Evolutionary conservation across 23 tunicate genomes (phyloP).

Genomic region (Trididemnum clinides): DNA sequence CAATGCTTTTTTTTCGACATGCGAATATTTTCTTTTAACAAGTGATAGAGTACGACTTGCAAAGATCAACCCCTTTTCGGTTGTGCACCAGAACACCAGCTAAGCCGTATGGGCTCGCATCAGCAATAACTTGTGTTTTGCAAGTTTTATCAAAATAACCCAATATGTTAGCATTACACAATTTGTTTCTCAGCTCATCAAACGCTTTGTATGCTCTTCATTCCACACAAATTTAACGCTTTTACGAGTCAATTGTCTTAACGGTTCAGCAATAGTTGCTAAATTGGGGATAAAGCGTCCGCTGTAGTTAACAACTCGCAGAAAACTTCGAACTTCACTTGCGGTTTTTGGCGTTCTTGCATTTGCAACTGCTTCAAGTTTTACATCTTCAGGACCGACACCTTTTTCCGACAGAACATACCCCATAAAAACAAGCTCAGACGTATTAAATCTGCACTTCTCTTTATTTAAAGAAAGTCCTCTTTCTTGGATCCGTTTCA

Average conservation of each 20-base stretch:
- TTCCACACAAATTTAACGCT: not conserved
- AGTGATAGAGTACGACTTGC: constrained; percentile 13
- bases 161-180: not conserved
- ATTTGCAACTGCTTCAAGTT: not conserved
- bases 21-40: not conserved
- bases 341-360: not conserved
- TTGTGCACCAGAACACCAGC: not conserved
- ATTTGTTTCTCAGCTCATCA: too few relatives aligned
- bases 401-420: not conserved
- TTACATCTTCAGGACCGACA: not conserved
- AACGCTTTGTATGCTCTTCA: too few relatives aligned
- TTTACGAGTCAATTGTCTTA: not conserved
- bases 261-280: not conserved
- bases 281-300: not conserved
- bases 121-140: not conserved
- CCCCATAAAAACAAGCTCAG: not conserved
- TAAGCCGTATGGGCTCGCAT: constrained; percentile 4
- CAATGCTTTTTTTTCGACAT: not conserved
- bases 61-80: not conserved
- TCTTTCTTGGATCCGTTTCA: too few relatives aligned
- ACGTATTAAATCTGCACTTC: not conserved
- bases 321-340: not conserved
- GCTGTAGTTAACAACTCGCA: not conserved
- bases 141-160: not conserved
- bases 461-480: too few relatives aligned